These are phyloP conservation scores for Brachyhypopomus occidentalis DNA, from an alignment of 2,113 vertebrate genomes.

Conservation along the genomic window DNA sequence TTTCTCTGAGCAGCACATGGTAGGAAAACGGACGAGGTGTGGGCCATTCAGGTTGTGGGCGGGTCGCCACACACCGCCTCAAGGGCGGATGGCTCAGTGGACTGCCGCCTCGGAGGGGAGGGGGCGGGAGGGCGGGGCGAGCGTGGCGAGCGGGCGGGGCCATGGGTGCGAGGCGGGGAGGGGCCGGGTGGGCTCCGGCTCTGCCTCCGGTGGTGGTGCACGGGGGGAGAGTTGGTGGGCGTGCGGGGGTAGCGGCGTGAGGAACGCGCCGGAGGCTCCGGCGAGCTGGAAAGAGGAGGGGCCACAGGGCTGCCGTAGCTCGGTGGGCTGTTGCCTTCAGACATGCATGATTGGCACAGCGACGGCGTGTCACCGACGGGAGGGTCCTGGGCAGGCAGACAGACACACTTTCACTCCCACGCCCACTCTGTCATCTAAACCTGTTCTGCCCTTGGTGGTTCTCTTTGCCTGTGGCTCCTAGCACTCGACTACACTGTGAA, in stretches of 20 bases:
- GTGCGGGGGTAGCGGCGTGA: constrained; percentile 75
- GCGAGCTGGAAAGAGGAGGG: constrained; percentile 63
- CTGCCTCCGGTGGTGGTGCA: constrained; percentile 64
- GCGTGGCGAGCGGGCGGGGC: constrained; percentile 60
- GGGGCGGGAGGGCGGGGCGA: constrained; percentile 61
- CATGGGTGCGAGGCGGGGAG: constrained; percentile 61
- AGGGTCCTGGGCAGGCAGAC: constrained; percentile 73
- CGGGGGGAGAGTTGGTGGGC: constrained; percentile 65
- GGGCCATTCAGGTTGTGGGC: constrained; percentile 28
- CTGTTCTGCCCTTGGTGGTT: neutral
- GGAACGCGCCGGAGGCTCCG: constrained; percentile 65
- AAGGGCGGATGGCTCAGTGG: constrained; percentile 59
- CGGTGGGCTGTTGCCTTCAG: constrained; percentile 71
- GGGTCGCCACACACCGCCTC: constrained; percentile 34
- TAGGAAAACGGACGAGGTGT: neutral
- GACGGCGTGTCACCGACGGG: constrained; percentile 72
- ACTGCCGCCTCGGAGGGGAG: constrained; percentile 66
- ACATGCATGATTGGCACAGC: constrained; percentile 69
- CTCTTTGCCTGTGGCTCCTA: neutral
- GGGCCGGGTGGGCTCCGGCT: constrained; percentile 59
- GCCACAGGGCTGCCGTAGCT: constrained; percentile 67
- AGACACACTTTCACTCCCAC: constrained; percentile 28
- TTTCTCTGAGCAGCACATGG: constrained; percentile 40
- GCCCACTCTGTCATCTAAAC: neutral
- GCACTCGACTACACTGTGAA: neutral